Evolutionary conservation across 1,140 invertebrate species (phyloP), one percentile per base, ranked within the genome.

Genomic region (Rhopalosiphum maidis): DNA sequence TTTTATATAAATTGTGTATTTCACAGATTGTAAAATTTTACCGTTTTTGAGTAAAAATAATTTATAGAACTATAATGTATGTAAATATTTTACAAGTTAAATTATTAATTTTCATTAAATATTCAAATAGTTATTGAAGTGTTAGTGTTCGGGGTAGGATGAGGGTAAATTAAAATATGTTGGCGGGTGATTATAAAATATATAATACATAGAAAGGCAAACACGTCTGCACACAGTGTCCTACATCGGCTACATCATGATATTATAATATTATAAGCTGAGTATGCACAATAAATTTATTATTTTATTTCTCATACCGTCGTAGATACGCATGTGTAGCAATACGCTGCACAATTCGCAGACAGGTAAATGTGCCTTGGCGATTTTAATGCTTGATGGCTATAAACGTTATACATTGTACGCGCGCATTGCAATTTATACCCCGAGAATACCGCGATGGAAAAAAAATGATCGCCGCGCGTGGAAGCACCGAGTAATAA

Each of bases 401-500:
- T 68, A 77, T 77, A 77, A 77, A 77, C 60, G 30, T 18, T 77
- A 77, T 5, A 77, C 60, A 18, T 77, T n/a, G 60, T 77, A 30
- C 15, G 60, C 60, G 15, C 60, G 18, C 60, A 77, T 77, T 77
- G 60, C 60, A 77, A 77, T 77, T 77, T 77, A 77, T 77, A 35
- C 1, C 60, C 60, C n/a, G 30, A n/a, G 87, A n/a, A 48, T n/a
- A 30, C 87, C 43, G 43, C 30, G 30, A 15, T 22, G 43, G 46
- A 89, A 89, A 90, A 90, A 41, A 54, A 86, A 46, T 86, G 85
- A 86, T 30, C 41, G 85, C 37, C 37, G 43, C 25, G 23, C 37
- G 83, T 43, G 43, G 25, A 68, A 68, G 60, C n/a, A n/a, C 86
- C 46, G 46, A 48, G 43, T 87, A 87, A 87, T 87, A 87, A 87